Evolutionary conservation across 2,113 vertebrate genomes (phyloP).

Genomic region (Mastomys coucha): DNA sequence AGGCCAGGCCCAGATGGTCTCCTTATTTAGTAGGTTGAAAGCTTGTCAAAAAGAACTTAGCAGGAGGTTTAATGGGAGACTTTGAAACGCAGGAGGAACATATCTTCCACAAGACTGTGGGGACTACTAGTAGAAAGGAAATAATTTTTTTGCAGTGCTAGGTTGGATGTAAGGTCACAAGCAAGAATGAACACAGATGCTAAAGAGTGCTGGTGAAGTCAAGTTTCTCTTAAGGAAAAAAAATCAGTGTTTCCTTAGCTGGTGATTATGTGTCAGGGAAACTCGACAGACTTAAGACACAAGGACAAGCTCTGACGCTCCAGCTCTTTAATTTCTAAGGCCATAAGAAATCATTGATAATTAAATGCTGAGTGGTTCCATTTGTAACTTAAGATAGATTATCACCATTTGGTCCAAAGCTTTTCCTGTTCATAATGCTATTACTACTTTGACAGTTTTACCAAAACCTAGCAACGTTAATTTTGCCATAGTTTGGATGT

Average conservation of each 20-base stretch:
- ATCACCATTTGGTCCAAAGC: background rate
- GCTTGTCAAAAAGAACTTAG: background rate
- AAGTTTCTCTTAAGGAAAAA: background rate
- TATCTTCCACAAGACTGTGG: background rate
- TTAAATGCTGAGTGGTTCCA: background rate
- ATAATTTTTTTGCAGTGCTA: background rate
- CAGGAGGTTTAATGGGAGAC: background rate
- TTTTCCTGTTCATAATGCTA: background rate
- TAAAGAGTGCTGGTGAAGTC: background rate
- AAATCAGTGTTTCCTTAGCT: background rate
- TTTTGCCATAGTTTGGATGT: background rate
- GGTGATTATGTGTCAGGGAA: background rate
- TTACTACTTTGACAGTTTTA: background rate
- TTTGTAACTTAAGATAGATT: background rate
- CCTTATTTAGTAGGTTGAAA: background rate
- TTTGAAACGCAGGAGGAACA: background rate
- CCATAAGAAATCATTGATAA: background rate
- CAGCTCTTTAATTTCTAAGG: background rate
- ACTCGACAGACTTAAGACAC: background rate
- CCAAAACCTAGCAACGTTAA: background rate
- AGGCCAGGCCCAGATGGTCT: background rate
- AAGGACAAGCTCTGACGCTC: background rate
- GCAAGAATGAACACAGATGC: background rate
- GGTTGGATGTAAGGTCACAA: background rate
- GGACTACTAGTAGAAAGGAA: constrained; percentile 14